Evolutionary conservation across 2,113 vertebrate species (phyloP), one percentile per base, ranked within the genome.

Genomic region (Anthoscopus minutus): DNA sequence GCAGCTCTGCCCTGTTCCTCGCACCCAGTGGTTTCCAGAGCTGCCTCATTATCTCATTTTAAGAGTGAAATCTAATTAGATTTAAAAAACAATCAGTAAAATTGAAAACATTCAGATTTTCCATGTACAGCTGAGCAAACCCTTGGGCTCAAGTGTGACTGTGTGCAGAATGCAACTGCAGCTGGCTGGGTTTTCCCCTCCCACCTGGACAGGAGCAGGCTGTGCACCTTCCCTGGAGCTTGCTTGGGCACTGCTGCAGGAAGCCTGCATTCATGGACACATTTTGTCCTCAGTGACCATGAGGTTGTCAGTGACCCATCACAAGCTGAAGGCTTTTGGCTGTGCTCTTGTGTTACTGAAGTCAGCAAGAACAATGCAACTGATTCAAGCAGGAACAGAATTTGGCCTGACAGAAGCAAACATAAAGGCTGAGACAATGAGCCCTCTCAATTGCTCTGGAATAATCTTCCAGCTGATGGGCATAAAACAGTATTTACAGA

Each of bases 31-130:
- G 10, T 53, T 90, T 81, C 88, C 93, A 95, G 82, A 88, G 50
- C 64, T 83, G 33, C 50, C 79, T 90, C 30, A 58, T 93, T 91
- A 92, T 91, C 70, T 95, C 42, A 72, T 94, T 92, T 91, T 47
- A 71, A 79, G 84, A 82, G 21, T 53, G 60, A 91, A 97, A 96
- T 92, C 65, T 57, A 48, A 85, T 93, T 96, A 92, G 50, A 57
- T 56, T 85, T 66, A 66, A 77, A 93, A 91, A 74, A 1, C 73
- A 65, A 76, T 93, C 70, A 77, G 65, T 57, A 69, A 86, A 89
- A 94, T 58, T 72, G 47, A 77, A 94, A 91, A 70, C 66, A 54
- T 72, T 77, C 50, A 5, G 33, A 35, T 80, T 77, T 91, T 66
- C 42, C 50, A 10, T 6, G 2, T n/a, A 25, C 3, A 1, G 4